Conservation (phyloP, 2,797 vertebrate species). For the Numenius phaeopus region DNA sequence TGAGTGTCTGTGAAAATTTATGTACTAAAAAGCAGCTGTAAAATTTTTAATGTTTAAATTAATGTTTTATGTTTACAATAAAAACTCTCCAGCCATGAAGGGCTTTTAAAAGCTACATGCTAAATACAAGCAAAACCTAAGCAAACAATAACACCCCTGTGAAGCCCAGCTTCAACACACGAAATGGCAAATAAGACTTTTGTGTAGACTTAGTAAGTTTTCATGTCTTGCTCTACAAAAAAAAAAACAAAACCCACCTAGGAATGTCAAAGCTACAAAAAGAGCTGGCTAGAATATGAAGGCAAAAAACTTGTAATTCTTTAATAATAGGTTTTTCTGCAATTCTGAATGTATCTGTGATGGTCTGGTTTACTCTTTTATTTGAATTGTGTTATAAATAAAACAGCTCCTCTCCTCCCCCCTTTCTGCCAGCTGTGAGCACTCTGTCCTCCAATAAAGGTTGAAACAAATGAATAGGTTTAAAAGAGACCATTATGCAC, state of each 20-base stretch:
- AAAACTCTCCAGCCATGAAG: slow-evolving; percentile 78
- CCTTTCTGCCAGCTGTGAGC: slow-evolving; percentile 25
- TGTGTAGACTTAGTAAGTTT: not conserved
- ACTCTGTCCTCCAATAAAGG: slow-evolving; percentile 35
- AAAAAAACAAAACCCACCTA: not conserved
- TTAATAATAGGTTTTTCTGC: slow-evolving; percentile 34
- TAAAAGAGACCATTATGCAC: slow-evolving; percentile 43
- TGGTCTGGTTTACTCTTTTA: slow-evolving; percentile 37
- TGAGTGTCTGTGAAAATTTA: slow-evolving; percentile 78
- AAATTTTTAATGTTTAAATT: slow-evolving; percentile 84
- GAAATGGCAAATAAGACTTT: not conserved
- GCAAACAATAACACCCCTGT: slow-evolving; percentile 42
- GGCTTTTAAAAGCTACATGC: slow-evolving; percentile 77
- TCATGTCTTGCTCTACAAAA: not conserved
- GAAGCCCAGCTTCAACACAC: not conserved
- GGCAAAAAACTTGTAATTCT: slow-evolving; percentile 8
- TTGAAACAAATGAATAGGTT: slow-evolving; percentile 57
- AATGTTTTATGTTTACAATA: slow-evolving; percentile 83
- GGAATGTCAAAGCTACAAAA: slow-evolving; percentile 7
- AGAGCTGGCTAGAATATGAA: not conserved
- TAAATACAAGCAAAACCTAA: slow-evolving; percentile 68
- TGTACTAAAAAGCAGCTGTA: slow-evolving; percentile 80
- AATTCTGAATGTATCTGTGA: slow-evolving; percentile 24
- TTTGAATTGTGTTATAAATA: slow-evolving; percentile 41
- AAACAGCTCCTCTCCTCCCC: slow-evolving; percentile 2